These are phyloP conservation scores for Pseudachorutes palmiensis DNA, from an alignment of 1,140 invertebrate species.

Conservation along the genomic window DNA sequence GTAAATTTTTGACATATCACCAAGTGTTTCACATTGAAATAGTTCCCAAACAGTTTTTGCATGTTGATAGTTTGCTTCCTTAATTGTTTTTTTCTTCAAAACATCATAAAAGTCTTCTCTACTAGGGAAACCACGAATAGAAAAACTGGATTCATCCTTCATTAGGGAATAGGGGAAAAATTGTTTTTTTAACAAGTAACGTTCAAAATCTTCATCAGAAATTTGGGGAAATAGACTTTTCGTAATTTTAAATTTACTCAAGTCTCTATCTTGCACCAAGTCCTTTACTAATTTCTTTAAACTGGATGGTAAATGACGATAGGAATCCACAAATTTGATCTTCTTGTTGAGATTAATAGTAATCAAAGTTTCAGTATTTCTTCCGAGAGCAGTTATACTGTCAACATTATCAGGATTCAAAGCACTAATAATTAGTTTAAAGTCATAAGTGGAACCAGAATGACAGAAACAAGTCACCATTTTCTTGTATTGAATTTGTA, in stretches of 20 bases:
- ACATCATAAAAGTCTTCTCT: background rate
- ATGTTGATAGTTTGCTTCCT: background rate
- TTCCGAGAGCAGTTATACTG: background rate
- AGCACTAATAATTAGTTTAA: background rate
- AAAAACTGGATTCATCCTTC: background rate
- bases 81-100: conserved; percentile 2
- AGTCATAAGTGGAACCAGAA: background rate
- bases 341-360: background rate
- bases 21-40: background rate
- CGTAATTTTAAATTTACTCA: background rate
- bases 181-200: background rate
- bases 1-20: background rate
- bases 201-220: background rate
- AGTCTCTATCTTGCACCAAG: background rate
- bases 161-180: background rate
- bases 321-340: background rate
- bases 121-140: background rate
- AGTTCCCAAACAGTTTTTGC: background rate
- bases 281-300: conserved; percentile 1
- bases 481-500: background rate
- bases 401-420: no score
- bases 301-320: background rate
- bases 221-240: background rate
- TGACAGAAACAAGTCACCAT: background rate
- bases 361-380: background rate